Evolutionary conservation across 92 coral and sea anemone species (phyloP).

Genomic region (Bergia sp.): DNA sequence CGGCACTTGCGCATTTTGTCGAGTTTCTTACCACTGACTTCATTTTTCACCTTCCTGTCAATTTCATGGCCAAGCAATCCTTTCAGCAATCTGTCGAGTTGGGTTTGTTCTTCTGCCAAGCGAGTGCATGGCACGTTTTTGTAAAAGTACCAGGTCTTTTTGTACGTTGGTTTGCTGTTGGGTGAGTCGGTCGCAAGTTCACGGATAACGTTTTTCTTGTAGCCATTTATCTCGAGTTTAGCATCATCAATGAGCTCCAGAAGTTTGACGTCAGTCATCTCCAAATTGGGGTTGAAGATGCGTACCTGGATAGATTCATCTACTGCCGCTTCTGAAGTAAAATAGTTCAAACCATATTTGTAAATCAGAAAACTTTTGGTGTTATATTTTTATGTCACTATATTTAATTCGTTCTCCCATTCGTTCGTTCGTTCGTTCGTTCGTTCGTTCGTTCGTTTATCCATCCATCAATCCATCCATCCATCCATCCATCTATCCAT

Average conservation of each 20-base stretch:
- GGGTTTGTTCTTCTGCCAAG: not conserved
- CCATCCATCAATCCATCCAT: too few relatives aligned
- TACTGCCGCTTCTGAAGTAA: not conserved
- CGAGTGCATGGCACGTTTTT: constrained; percentile 1
- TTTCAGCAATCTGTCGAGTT: not conserved
- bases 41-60: not conserved
- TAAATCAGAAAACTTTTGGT: not conserved
- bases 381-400: too few relatives aligned
- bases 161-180: not conserved
- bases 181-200: not conserved
- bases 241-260: not conserved
- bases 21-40: not conserved
- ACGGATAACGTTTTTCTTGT: not conserved
- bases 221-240: constrained; percentile 2
- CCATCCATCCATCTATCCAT: too few relatives aligned
- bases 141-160: not conserved
- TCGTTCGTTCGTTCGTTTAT: fast-evolving
- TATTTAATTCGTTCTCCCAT: too few relatives aligned
- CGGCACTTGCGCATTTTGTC: constrained; percentile 15
- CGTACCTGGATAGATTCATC: not conserved
- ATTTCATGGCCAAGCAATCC: not conserved
- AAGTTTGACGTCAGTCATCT: not conserved
- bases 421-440: too few relatives aligned
- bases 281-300: not conserved
- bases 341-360: not conserved